Conservation (phyloP, 2,888 invertebrate genomes). For the Mythimna ferrago region DNA sequence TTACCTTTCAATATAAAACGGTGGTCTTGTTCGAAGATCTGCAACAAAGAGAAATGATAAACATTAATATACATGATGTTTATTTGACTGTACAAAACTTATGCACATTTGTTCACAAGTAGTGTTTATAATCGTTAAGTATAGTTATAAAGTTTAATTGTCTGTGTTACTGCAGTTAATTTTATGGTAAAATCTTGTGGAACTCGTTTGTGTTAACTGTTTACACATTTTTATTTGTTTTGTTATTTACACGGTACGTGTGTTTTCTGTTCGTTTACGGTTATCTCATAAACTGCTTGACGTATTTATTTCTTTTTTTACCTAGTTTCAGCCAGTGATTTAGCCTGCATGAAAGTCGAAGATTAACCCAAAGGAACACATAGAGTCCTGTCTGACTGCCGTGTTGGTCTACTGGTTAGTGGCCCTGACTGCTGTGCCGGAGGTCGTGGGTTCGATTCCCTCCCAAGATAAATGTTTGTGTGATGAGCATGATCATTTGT, state of each 20-base stretch:
- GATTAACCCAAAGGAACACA: too few species aligned
- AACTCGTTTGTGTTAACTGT: not conserved
- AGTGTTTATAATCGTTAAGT: not conserved
- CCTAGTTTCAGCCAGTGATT: too few species aligned
- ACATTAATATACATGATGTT: conserved; percentile 15
- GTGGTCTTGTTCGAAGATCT: conserved; percentile 45
- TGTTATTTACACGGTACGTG: not conserved
- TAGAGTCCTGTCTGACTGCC: too few species aligned
- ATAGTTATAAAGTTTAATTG: conserved; percentile 16
- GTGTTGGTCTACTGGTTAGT: too few species aligned
- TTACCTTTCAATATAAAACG: conserved; percentile 58
- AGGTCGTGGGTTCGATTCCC: too few species aligned
- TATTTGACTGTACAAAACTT: conserved; percentile 7
- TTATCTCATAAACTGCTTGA: conserved; percentile 11
- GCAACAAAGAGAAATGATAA: conserved; percentile 46
- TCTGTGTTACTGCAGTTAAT: conserved; percentile 1
- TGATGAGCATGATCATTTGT: too few species aligned
- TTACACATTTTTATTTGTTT: conserved; percentile 16
- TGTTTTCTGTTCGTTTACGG: conserved; percentile 18
- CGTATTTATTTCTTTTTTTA: not conserved
- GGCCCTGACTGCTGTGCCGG: too few species aligned
- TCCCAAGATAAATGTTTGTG: too few species aligned
- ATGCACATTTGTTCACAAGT: not conserved
- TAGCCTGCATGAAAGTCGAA: too few species aligned
- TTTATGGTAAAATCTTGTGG: conserved; percentile 12